Percentiles rank a stretch among this genome's conserved stretches.
These are phyloP conservation scores for Acanthornis magna DNA, from an alignment of 2,797 vertebrate species.

Conservation along the genomic window DNA sequence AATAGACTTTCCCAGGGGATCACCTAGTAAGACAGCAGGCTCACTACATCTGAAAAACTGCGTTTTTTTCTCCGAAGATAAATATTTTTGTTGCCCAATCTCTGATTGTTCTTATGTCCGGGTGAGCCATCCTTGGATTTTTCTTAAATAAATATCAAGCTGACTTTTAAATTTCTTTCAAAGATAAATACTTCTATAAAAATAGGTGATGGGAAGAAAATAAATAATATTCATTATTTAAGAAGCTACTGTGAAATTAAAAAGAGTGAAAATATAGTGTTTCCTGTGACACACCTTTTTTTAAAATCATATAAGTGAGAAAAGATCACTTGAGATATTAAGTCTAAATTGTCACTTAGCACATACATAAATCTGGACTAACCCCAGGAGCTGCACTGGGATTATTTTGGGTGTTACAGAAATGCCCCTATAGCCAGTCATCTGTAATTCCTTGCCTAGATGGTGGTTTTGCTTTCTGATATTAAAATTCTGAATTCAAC, in stretches of 20 bases:
- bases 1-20: background rate
- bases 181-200: background rate
- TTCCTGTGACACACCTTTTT: background rate
- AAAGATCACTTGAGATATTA: background rate
- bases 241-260: background rate
- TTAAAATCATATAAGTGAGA: background rate
- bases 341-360: background rate
- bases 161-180: background rate
- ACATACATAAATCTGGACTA: background rate
- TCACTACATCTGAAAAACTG: background rate
- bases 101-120: background rate
- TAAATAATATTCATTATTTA: background rate
- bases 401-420: background rate
- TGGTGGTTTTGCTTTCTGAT: background rate
- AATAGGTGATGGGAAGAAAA: background rate
- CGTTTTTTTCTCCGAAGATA: background rate
- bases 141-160: background rate
- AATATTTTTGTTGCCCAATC: accelerated
- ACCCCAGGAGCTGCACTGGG: background rate
- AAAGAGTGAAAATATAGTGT: background rate
- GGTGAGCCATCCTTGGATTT: background rate
- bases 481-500: background rate
- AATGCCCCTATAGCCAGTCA: background rate
- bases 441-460: background rate
- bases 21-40: background rate